Percentiles rank a stretch among this genome's conserved stretches.
Conservation (phyloP, 2,797 vertebrate species). For the Taeniopygia guttata region DNA sequence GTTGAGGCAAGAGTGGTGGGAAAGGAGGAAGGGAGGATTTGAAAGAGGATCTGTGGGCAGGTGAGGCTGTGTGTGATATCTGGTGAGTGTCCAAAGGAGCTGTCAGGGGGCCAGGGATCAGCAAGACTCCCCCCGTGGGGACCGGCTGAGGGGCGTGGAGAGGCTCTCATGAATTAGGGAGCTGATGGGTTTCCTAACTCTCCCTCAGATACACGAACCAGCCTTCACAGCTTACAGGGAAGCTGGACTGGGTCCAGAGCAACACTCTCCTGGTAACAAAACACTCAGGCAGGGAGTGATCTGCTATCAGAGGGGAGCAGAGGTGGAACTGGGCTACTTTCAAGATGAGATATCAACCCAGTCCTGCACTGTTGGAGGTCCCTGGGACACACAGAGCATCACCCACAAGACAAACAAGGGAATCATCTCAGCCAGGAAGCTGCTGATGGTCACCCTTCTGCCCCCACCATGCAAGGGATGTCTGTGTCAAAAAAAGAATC, state of each 20-base stretch:
- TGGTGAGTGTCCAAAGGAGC: neutral
- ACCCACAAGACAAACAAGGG: neutral
- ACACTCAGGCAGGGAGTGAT: neutral
- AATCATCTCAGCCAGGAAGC: neutral
- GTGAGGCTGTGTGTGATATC: neutral
- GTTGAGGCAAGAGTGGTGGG: neutral
- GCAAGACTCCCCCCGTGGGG: fast-evolving
- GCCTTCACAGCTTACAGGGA: neutral
- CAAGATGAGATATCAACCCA: neutral
- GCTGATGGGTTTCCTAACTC: neutral
- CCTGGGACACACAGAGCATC: neutral
- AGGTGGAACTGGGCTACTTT: neutral
- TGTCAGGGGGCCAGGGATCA: neutral
- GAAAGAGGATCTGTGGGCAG: neutral
- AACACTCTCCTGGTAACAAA: fast-evolving
- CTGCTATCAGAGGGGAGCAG: neutral
- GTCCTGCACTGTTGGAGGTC: neutral
- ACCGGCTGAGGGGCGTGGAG: fast-evolving
- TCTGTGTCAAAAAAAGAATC: neutral
- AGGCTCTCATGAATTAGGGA: neutral
- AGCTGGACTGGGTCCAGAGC: neutral
- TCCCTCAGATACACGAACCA: neutral
- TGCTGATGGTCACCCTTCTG: too few species aligned
- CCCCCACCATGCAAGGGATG: fast-evolving
- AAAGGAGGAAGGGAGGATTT: neutral